Evolutionary conservation across 2,888 invertebrate species (phyloP), one percentile per base, ranked within the genome.

Genomic region (Thecocarcelia acutangulata): DNA sequence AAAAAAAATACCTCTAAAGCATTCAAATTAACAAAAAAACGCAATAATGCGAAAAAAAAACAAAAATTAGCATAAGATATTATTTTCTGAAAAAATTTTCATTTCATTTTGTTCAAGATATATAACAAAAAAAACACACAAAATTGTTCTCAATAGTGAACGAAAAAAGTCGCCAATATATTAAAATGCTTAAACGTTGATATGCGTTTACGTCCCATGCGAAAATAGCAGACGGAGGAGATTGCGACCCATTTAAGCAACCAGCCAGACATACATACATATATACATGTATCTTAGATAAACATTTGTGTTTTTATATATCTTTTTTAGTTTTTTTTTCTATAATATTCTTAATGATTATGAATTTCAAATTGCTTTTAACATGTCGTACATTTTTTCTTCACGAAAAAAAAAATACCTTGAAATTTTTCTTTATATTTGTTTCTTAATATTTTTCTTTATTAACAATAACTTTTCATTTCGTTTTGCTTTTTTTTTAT

Each of bases 381-480:
- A 50, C 50, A 64, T 78, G 50, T 66, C 48, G 17, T 37, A 33
- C 58, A 72, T 72, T 40, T 19, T 69, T 64, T 12, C 33, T 69
- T 11, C 21, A 61, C 40, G 48, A 63, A 17, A 17, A 28, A 46
- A 59, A 28, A 42, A 52, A 46, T 69, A 58, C 74, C 74, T 76
- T 76, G 68, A 76, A 59, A 13, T 59, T 17, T 69, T 61, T 68
- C 46, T 3, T 48, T 48, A 19, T 61, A 54, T 50, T 50, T 24
- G 40, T 37, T 21, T 54, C 17, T 75, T 58, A 0, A 21, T 52
- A 9, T 12, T 73, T 73, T 73, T 33, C 21, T 52, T n/a, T 74
- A 64, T 74, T 64, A n/a, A 11, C 64, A 66, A 59, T 68, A 48
- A 75, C 75, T 76, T 76, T n/a, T n/a, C n/a, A n/a, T n/a, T n/a